phyloP scores from a whole-genome alignment of 2,113 vertebrate genomes.

The Trichomycterus rosablanca region DNA sequence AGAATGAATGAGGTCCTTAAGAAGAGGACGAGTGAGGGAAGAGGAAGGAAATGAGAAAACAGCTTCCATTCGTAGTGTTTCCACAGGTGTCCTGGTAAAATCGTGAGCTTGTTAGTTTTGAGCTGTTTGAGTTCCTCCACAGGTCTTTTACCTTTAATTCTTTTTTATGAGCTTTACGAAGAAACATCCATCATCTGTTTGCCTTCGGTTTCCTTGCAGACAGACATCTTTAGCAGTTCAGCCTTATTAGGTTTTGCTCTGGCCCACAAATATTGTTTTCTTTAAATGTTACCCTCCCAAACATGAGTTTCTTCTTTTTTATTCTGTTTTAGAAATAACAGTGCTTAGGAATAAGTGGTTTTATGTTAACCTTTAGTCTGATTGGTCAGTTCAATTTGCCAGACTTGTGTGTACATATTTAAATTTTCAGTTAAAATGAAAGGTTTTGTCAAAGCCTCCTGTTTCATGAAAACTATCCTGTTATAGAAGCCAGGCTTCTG shows the following conservation, averaged over 20 bases:
- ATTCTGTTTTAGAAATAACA: too few relatives aligned
- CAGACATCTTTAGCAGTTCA: background rate
- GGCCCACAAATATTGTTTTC: background rate
- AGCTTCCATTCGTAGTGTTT: conserved; percentile 61
- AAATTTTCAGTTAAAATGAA: too few relatives aligned
- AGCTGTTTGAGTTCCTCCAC: conserved; percentile 2
- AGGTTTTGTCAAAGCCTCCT: too few relatives aligned
- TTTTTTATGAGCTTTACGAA: conserved; percentile 8
- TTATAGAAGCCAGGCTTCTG: too few relatives aligned
- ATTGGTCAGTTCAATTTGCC: too few relatives aligned
- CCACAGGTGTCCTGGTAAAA: conserved; percentile 61
- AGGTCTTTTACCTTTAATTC: conserved; percentile 43
- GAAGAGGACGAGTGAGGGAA: conserved; percentile 44
- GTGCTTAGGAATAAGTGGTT: too few relatives aligned
- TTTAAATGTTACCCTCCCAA: too few relatives aligned
- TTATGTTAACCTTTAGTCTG: too few relatives aligned
- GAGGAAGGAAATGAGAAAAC: conserved; percentile 46
- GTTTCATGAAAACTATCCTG: too few relatives aligned
- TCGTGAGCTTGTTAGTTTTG: conserved; percentile 13
- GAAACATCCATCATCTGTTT: conserved; percentile 9
- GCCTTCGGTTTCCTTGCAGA: background rate
- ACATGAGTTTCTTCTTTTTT: background rate
- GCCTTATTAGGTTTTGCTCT: background rate
- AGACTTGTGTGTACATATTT: too few relatives aligned
- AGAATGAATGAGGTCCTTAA: conserved; percentile 40